Percentiles rank a stretch among this genome's conserved stretches.
Evolutionary conservation across 2,888 invertebrate genomes (phyloP).

Genomic region (Eucera pruinosa): DNA sequence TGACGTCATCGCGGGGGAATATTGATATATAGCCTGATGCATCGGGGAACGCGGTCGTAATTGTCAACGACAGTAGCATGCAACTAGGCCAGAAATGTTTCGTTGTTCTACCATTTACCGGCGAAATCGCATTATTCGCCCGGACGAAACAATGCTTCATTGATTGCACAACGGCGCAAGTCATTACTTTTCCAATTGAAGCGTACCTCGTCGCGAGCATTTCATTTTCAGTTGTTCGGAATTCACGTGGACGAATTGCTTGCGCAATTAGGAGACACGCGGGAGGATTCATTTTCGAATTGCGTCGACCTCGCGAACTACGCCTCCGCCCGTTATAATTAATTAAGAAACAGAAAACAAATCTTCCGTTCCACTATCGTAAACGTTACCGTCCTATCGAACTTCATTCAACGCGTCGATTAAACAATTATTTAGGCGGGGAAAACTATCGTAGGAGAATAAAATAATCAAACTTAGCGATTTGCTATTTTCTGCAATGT

Average conservation of each 20-base stretch:
- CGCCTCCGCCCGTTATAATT: no score
- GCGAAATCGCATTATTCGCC: slow-evolving; percentile 43
- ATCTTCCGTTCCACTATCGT: background rate
- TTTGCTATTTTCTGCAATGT: no score
- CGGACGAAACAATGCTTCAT: slow-evolving; percentile 38
- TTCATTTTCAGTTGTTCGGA: slow-evolving; percentile 27
- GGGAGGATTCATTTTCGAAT: background rate
- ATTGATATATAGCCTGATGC: slow-evolving; percentile 26
- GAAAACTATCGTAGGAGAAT: no score
- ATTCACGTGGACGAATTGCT: background rate
- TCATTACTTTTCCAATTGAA: slow-evolving; percentile 40
- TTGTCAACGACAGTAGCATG: slow-evolving; percentile 42
- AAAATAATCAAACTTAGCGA: no score
- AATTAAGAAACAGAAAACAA: no score
- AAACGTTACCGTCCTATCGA: no score
- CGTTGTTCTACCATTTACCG: slow-evolving; percentile 39
- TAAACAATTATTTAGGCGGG: no score
- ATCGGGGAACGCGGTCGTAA: slow-evolving; percentile 23
- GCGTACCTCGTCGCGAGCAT: slow-evolving; percentile 11
- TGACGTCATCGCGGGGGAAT: slow-evolving; percentile 30
- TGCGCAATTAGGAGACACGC: background rate
- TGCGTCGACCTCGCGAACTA: background rate
- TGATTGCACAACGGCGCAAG: slow-evolving; percentile 37
- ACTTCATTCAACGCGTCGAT: no score
- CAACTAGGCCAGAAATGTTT: slow-evolving; percentile 46